Conservation (phyloP, 2,113 vertebrate genomes). For the Microcebus tavaratra region DNA sequence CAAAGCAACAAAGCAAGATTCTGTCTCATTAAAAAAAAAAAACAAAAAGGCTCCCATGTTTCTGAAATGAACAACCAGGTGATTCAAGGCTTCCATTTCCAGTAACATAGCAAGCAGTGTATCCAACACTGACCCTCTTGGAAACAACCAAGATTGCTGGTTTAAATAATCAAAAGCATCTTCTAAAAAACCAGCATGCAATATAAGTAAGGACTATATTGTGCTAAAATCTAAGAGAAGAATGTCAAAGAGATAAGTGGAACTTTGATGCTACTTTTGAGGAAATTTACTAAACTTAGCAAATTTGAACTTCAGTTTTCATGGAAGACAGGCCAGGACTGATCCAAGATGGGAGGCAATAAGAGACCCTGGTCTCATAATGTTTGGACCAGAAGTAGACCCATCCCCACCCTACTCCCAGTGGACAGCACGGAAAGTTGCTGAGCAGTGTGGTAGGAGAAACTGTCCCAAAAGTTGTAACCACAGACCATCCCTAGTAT, state of each 20-base stretch:
- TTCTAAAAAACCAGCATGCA: background rate
- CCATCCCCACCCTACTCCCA: background rate
- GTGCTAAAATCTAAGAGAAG: background rate
- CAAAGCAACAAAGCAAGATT: too few species aligned
- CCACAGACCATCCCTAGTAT: background rate
- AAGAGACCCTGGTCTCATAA: background rate
- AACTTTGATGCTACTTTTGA: background rate
- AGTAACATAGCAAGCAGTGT: background rate
- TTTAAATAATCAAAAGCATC: background rate
- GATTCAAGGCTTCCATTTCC: background rate
- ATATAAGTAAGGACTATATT: background rate
- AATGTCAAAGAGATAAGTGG: background rate
- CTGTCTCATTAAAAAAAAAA: too few species aligned
- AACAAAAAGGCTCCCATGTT: background rate
- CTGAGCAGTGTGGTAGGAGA: background rate
- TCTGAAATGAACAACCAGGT: constrained; percentile 1
- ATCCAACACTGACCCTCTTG: background rate
- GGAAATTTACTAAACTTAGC: background rate
- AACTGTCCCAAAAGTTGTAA: background rate
- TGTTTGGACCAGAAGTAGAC: background rate
- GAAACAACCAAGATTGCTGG: background rate
- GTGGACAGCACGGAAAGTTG: background rate
- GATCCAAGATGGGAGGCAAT: background rate
- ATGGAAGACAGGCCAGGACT: background rate
- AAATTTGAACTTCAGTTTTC: background rate